Conservation (phyloP, 2,113 vertebrate genomes). For the Cromileptes altivelis region DNA sequence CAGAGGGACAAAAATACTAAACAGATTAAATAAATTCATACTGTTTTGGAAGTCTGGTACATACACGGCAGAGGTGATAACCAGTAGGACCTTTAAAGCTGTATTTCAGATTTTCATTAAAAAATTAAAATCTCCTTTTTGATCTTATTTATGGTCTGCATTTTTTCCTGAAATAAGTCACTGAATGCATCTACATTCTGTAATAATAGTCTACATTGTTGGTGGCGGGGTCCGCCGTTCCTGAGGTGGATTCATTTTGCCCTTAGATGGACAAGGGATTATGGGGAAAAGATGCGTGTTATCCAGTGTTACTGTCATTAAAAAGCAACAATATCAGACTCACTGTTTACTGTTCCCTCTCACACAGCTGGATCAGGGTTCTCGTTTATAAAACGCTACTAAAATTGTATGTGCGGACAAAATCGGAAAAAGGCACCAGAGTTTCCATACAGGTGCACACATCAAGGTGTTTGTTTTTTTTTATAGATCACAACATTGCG, state of each 20-base stretch:
- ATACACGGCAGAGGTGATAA: not conserved
- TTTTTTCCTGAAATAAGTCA: not conserved
- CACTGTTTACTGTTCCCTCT: not conserved
- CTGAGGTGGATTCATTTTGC: not conserved
- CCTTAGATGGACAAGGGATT: not conserved
- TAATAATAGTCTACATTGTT: not conserved
- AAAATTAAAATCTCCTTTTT: not conserved
- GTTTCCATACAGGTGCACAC: too few relatives aligned
- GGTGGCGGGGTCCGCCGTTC: not conserved
- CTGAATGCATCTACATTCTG: not conserved
- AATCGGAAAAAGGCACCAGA: too few relatives aligned
- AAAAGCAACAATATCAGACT: not conserved
- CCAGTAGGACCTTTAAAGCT: not conserved
- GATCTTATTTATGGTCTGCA: not conserved
- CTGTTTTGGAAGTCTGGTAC: not conserved
- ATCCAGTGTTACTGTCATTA: not conserved
- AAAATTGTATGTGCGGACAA: too few relatives aligned
- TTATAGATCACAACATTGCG: too few relatives aligned
- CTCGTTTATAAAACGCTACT: too few relatives aligned
- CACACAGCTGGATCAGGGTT: not conserved
- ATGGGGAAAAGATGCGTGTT: not conserved
- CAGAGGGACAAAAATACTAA: slow-evolving; percentile 16
- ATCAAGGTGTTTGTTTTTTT: too few relatives aligned
- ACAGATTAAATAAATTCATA: not conserved
- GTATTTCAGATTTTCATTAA: not conserved